A percentile compares a stretch with the other conserved stretches of the same genome.
Conservation (phyloP, 2,113 vertebrate genomes). For the Podarcis raffonei region DNA sequence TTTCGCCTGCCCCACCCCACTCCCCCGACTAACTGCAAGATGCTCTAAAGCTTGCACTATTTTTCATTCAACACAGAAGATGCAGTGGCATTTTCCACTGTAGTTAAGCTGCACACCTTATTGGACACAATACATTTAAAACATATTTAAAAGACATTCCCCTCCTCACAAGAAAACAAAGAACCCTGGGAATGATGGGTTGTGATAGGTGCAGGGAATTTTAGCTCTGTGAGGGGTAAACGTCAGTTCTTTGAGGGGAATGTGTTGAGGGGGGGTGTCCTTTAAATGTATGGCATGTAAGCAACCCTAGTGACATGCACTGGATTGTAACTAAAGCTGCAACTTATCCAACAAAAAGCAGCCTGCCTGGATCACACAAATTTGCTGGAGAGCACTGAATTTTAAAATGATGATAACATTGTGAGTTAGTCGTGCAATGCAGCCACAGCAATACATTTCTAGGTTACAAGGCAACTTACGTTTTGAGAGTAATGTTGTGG, state of each 20-base stretch:
- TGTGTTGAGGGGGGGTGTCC: too few relatives aligned
- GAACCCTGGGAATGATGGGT: too few relatives aligned
- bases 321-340: neutral
- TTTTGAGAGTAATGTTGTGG: neutral
- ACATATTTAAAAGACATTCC: too few relatives aligned
- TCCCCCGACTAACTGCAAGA: neutral
- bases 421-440: neutral
- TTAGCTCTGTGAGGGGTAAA: too few relatives aligned
- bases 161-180: too few relatives aligned
- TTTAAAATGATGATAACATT: neutral
- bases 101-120: neutral
- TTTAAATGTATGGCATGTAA: too few relatives aligned
- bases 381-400: neutral
- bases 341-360: neutral
- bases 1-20: neutral
- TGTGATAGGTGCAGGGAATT: too few relatives aligned
- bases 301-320: neutral
- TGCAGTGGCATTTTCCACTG: neutral
- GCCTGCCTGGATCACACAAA: neutral
- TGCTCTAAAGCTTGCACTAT: neutral
- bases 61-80: neutral
- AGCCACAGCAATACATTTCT: neutral
- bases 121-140: too few relatives aligned
- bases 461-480: neutral
- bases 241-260: too few relatives aligned